Evolutionary conservation across 2,113 vertebrate genomes (phyloP).

Genomic region (Cettia cetti): DNA sequence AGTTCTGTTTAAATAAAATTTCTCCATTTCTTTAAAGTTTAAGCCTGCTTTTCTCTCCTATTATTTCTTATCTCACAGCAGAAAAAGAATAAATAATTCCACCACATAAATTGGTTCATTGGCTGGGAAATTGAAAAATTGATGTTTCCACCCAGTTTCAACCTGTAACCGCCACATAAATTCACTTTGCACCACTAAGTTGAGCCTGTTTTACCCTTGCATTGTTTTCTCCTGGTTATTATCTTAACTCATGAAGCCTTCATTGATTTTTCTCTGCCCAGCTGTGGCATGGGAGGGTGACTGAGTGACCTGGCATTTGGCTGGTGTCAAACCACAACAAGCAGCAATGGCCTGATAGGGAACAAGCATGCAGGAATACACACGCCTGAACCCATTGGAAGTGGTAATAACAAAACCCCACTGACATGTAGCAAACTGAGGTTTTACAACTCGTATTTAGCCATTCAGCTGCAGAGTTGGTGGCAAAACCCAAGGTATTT

Average conservation of each 20-base stretch:
- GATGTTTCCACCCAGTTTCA: neutral
- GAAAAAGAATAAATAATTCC: neutral
- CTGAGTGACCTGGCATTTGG: neutral
- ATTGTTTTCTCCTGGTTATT: neutral
- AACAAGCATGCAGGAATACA: neutral
- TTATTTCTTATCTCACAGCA: neutral
- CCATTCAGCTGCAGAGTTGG: neutral
- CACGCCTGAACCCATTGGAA: neutral
- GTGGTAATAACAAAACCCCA: neutral
- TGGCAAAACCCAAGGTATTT: constrained; percentile 7
- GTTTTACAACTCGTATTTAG: neutral
- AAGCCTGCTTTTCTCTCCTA: neutral
- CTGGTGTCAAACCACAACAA: neutral
- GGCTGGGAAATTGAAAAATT: neutral
- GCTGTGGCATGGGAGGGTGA: neutral
- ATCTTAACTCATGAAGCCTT: neutral
- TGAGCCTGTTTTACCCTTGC: neutral
- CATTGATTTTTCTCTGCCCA: neutral
- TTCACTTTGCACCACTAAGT: neutral
- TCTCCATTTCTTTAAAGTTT: neutral
- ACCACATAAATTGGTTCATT: neutral
- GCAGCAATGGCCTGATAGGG: accelerated
- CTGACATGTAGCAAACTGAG: neutral
- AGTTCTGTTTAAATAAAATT: neutral
- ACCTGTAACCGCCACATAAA: neutral